Percentiles rank a stretch among this genome's conserved stretches.
Evolutionary conservation across 2,113 vertebrate species (phyloP).

Genomic region (Crotalus viridis): DNA sequence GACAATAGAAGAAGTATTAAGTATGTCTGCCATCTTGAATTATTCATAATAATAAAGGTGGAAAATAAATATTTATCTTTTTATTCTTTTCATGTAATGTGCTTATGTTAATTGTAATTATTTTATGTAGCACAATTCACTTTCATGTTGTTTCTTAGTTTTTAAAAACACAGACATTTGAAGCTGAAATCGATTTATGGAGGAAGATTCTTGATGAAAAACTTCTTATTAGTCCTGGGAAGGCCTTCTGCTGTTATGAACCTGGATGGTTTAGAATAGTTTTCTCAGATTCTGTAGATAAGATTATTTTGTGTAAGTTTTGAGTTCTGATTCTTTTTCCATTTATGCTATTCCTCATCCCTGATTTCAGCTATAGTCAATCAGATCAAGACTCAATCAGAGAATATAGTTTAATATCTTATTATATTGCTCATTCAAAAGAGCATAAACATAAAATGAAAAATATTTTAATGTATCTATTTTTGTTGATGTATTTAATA

Average conservation of each 20-base stretch:
- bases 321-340: background rate
- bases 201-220: constrained; percentile 49
- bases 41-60: background rate
- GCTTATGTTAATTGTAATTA: background rate
- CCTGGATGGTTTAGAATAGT: constrained; percentile 54
- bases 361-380: background rate
- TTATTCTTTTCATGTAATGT: background rate
- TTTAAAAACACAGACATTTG: constrained; percentile 50
- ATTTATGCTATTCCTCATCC: too few relatives aligned
- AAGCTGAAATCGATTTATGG: constrained; percentile 56
- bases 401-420: background rate
- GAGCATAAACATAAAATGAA: background rate
- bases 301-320: constrained; percentile 48
- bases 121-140: background rate
- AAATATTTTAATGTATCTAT: background rate
- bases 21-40: background rate
- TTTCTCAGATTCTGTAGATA: constrained; percentile 43
- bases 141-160: constrained; percentile 29
- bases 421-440: background rate
- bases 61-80: background rate
- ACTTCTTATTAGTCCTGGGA: constrained; percentile 47
- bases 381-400: background rate
- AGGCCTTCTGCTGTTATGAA: constrained; percentile 53
- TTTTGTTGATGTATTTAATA: background rate
- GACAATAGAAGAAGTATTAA: background rate